These are phyloP conservation scores for Drosophila virilis DNA, from an alignment of 1,140 invertebrate species.

Conservation along the genomic window DNA sequence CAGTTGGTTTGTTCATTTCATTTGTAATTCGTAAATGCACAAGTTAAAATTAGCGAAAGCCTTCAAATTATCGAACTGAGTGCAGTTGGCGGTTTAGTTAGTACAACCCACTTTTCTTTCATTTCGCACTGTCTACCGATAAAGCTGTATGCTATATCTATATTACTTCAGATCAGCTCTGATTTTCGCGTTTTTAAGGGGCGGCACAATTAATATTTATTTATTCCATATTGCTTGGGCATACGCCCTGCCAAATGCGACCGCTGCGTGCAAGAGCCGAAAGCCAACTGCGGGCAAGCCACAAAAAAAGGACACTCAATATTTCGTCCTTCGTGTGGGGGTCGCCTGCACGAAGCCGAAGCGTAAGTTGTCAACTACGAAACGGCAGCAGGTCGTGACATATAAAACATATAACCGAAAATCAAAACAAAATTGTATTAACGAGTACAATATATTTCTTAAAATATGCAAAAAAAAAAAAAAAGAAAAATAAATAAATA, in stretches of 20 bases:
- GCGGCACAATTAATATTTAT: background rate
- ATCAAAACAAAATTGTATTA: background rate
- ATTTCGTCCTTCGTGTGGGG: slow-evolving; percentile 43
- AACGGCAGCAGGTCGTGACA: background rate
- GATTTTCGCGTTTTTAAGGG: slow-evolving; percentile 8
- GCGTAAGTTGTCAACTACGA: slow-evolving; percentile 32
- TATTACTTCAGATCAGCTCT: background rate
- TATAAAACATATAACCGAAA: slow-evolving; percentile 19
- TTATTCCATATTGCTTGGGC: background rate
- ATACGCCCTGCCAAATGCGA: slow-evolving; percentile 19
- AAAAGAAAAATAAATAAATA: background rate
- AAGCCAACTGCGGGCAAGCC: slow-evolving; percentile 70
- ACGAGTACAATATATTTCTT: background rate
- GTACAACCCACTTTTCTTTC: background rate
- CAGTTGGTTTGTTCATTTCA: slow-evolving; percentile 19
- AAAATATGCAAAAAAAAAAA: background rate
- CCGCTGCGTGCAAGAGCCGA: slow-evolving; percentile 68
- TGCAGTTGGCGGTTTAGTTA: slow-evolving; percentile 21
- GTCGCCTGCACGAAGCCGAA: slow-evolving; percentile 23
- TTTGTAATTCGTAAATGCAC: slow-evolving; percentile 44
- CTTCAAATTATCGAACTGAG: slow-evolving; percentile 74
- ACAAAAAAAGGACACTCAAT: slow-evolving; percentile 33
- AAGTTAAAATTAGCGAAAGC: slow-evolving; percentile 49
- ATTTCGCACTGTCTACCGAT: background rate
- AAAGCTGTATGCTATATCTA: slow-evolving; percentile 6